A percentile compares a stretch with the other conserved stretches of the same genome.
phyloP scores from a whole-genome alignment of 1,140 invertebrate species.

The Drosophila nasuta region DNA sequence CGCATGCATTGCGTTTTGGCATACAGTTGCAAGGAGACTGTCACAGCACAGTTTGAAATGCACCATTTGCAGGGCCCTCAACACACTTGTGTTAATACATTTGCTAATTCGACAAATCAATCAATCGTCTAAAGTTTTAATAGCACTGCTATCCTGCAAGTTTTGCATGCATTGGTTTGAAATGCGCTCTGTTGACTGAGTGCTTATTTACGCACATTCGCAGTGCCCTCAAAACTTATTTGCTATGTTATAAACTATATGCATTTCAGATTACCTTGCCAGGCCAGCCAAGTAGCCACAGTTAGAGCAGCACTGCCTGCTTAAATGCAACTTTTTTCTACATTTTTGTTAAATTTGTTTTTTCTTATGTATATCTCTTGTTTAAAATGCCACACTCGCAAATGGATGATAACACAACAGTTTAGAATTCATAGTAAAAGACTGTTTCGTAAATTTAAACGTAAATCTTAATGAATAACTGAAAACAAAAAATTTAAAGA shows the following conservation, averaged over 20 bases:
- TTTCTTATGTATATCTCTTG: conserved; percentile 13
- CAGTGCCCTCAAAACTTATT: conserved; percentile 16
- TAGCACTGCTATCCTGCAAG: not conserved
- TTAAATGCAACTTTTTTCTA: conserved; percentile 18
- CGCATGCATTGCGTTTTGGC: conserved; percentile 44
- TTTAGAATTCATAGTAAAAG: conserved; percentile 83
- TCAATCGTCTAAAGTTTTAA: not conserved
- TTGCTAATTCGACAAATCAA: not conserved
- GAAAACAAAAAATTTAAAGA: conserved; percentile 40
- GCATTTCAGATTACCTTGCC: conserved; percentile 76
- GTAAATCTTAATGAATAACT: conserved; percentile 53
- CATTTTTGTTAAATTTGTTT: conserved; percentile 6
- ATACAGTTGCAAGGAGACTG: conserved; percentile 4
- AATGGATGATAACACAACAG: conserved; percentile 48
- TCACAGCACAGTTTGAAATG: not conserved
- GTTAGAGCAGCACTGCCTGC: conserved; percentile 46
- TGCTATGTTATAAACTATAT: conserved; percentile 43
- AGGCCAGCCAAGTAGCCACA: conserved; percentile 72
- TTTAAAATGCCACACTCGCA: conserved; percentile 18
- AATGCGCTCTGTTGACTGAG: conserved; percentile 25
- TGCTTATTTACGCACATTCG: not conserved
- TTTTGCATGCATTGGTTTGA: conserved; percentile 31
- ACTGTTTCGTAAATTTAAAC: conserved; percentile 78
- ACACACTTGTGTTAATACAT: not conserved
- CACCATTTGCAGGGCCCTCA: not conserved